Conservation (phyloP, 2,888 invertebrate genomes). For the Podotricha telesiphe region DNA sequence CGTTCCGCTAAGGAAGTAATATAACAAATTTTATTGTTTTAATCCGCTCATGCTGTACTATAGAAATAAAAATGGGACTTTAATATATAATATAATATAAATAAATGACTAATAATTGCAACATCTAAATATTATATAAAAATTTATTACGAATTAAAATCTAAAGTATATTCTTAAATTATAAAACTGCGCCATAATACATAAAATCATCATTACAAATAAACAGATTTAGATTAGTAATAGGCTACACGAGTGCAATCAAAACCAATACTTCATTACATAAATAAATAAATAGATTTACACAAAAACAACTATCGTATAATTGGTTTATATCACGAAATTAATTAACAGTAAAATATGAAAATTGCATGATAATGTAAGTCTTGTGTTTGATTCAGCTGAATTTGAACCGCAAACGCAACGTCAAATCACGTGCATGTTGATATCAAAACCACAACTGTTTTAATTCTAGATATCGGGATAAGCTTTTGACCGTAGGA, state of each 20-base stretch:
- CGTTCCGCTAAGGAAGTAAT: neutral
- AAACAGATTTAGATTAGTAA: conserved; percentile 1
- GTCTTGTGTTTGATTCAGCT: conserved; percentile 14
- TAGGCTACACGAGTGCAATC: neutral
- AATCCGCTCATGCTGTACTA: neutral
- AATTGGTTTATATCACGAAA: conserved; percentile 13
- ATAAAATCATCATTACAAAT: neutral
- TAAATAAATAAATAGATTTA: conserved; percentile 16
- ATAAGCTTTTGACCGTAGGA: neutral
- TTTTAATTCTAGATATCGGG: conserved; percentile 29
- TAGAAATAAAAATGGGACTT: no score
- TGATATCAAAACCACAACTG: conserved; percentile 31
- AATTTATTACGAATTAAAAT: no score
- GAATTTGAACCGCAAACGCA: conserved; percentile 33
- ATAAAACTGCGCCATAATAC: no score
- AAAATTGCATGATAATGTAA: conserved; percentile 28
- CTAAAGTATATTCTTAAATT: no score
- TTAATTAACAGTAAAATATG: conserved; percentile 17
- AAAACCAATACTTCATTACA: neutral
- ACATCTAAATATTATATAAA: no score
- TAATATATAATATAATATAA: no score
- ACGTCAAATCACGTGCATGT: conserved; percentile 37
- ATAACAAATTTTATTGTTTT: neutral
- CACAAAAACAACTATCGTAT: conserved; percentile 1
- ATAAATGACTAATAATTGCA: no score